A percentile compares a stretch with the other conserved stretches of the same genome.
These are phyloP conservation scores for Drosophila eohydei DNA, from an alignment of 2,888 invertebrate species.

Conservation along the genomic window DNA sequence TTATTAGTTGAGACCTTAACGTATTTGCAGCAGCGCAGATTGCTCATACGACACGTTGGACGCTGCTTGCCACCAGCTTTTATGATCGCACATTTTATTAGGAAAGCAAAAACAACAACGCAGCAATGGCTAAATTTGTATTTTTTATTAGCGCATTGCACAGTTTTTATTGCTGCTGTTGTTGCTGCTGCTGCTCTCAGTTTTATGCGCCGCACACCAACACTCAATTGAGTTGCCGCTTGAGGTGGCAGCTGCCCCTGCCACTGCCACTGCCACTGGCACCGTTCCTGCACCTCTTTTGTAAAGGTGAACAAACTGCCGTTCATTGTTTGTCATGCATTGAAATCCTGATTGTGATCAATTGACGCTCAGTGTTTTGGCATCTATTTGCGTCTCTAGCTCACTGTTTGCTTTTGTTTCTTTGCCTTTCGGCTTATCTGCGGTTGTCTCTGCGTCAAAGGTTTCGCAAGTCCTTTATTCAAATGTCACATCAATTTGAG, in stretches of 20 bases:
- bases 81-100: conserved; percentile 68
- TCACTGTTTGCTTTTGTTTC: conserved; percentile 28
- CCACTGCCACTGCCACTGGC: background rate
- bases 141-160: conserved; percentile 54
- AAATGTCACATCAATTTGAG: conserved; percentile 64
- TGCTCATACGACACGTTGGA: conserved; percentile 67
- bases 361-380: conserved; percentile 43
- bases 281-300: background rate
- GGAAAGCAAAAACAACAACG: conserved; percentile 56
- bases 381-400: conserved; percentile 62
- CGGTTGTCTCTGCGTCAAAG: conserved; percentile 53
- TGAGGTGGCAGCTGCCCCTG: conserved; percentile 48
- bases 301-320: conserved; percentile 67
- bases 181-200: conserved; percentile 17
- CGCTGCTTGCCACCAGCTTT: conserved; percentile 24
- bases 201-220: conserved; percentile 44
- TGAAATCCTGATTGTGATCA: conserved; percentile 52
- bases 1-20: conserved; percentile 67
- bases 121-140: conserved; percentile 66
- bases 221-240: conserved; percentile 55
- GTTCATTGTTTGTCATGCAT: conserved; percentile 31
- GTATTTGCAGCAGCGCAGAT: conserved; percentile 46
- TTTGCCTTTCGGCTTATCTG: conserved; percentile 57
- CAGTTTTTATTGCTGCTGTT: conserved; percentile 59
- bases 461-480: conserved; percentile 56